Evolutionary conservation across 2,888 invertebrate genomes (phyloP), one percentile per base, ranked within the genome.

Genomic region (Cryptophagus acutangulus): DNA sequence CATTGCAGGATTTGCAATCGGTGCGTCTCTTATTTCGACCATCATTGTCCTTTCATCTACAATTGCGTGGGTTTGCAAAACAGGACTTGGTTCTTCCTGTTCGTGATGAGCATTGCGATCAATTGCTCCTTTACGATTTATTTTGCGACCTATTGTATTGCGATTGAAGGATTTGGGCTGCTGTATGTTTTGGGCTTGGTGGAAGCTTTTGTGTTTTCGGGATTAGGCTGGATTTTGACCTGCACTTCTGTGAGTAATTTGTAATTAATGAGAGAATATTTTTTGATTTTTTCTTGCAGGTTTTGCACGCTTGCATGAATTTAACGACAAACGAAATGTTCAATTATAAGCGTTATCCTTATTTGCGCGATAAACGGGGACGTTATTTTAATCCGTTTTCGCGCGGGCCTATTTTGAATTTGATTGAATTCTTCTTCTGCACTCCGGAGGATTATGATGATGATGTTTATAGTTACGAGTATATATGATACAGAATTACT

Each of bases 261-360:
- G 5, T 10, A 29, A 29, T 29, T 10, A 29, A 29, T n/a, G n/a
- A n/a, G n/a, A 29, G 6, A 20, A 20, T 20, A 20, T 20, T 29
- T 5, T 29, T 10, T 31, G 24, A 34, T 31, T 44, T 45, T 55
- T 49, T 45, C 50, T 74, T 73, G 13, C 73, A 93, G 92, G 80
- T 91, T 36, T 73, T 91, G 14, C 91, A 93, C 66, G 91, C 90
- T 8, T 87, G 89, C 63, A 87, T 89, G 87, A 94, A 94, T 72
- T 71, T 93, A 43, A 93, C 94, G 4, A 92, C 92, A 31, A 94
- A 93, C 67, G 93, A 94, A 71, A 89, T 91, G 86, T 88, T 92
- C 65, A 93, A 93, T 71, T 88, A 88, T 67, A 90, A 90, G 64
- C 76, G 92, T 36, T 93, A 93, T 67, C 85, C 89, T 0, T 93